Base-by-base conservation (phyloP, 2,113 vertebrate genomes). In the Hippocampus mohnikei region DNA sequence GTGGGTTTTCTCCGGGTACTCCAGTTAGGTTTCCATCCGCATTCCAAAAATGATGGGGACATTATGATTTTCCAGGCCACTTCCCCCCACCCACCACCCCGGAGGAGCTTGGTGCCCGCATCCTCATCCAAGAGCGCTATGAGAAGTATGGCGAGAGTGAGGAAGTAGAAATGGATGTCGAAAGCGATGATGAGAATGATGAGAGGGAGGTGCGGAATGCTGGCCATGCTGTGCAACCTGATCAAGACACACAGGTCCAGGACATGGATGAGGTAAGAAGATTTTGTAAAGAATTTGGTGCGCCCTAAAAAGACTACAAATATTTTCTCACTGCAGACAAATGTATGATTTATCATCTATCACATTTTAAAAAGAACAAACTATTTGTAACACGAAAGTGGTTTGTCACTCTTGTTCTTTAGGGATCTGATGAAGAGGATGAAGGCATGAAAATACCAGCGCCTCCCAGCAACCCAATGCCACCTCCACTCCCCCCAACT, bases 131-230 rank as follows among this genome's bases (percentile, higher is more conserved):
- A 69, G 97, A 99, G 70, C 96, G 97, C 66, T 99, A 99, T 0
- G 97, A 99, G 88, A 99, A 99, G 87, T 99, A 95, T 80, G 97
- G 97, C 8, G 97, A 99, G 88, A 99, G 97, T 2, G 97, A 99
- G 80, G 97, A 99, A 73, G 97, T 99, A 0, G 97, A 99, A 82
- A 99, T 99, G 97, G 97, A 99, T 84, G 97, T 99, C 1, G 97
- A 99, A 74, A 98, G 97, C 40, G 97, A 98, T 61, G 96, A 98
- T 65, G 97, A 99, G 27, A 96, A 96, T 0, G 93, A 94, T 44
- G 94, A 94, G 42, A 91, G 96, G 8, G 92, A 94, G 41, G 84
- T 88, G 33, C 93, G 97, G 44, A 59, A 88, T 0, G 92, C 92
- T 5, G 94, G 95, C 59, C 82, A 94, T 0, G 85, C 93, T 8